Percentiles rank a stretch among this genome's conserved stretches.
These are phyloP conservation scores for Dastarcus helophoroides DNA, from an alignment of 2,888 invertebrate genomes.

Conservation along the genomic window DNA sequence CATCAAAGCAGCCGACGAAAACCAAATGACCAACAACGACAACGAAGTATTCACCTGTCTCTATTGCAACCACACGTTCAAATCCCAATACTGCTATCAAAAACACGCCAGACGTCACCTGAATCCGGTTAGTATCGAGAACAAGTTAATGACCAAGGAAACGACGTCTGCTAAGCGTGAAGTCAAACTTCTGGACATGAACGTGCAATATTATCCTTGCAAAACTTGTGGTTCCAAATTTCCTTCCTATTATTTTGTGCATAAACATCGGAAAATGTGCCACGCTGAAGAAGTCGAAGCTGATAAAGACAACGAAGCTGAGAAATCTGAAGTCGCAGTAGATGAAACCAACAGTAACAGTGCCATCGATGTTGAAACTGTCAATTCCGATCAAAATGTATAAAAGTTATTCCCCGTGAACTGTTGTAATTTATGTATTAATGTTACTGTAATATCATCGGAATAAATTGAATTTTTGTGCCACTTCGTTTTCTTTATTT, in stretches of 20 bases:
- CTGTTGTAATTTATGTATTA: too few relatives aligned
- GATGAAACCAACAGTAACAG: constrained; percentile 20
- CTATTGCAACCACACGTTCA: constrained; percentile 69
- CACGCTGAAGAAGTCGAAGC: constrained; percentile 52
- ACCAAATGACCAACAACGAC: constrained; percentile 21
- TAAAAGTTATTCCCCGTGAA: too few relatives aligned
- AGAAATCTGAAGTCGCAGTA: constrained; percentile 13
- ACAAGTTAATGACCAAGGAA: constrained; percentile 20
- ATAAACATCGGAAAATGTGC: constrained; percentile 79
- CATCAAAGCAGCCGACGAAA: constrained; percentile 25
- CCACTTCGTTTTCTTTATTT: too few relatives aligned
- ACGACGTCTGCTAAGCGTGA: constrained; percentile 39
- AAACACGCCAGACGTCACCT: constrained; percentile 62
- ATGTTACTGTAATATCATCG: too few relatives aligned
- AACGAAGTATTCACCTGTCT: constrained; percentile 52
- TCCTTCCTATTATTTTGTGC: constrained; percentile 88
- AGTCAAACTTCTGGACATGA: constrained; percentile 57
- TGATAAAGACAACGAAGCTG: constrained; percentile 18
- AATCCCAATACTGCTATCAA: constrained; percentile 76
- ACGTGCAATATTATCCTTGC: constrained; percentile 86
- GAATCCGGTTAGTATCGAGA: constrained; percentile 46
- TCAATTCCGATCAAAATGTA: constrained; percentile 15
- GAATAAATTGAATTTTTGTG: too few relatives aligned
- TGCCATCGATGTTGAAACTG: constrained; percentile 27
- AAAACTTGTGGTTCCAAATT: constrained; percentile 88